These are phyloP conservation scores for Drosophila testacea DNA, from an alignment of 2,888 invertebrate genomes.

Conservation along the genomic window DNA sequence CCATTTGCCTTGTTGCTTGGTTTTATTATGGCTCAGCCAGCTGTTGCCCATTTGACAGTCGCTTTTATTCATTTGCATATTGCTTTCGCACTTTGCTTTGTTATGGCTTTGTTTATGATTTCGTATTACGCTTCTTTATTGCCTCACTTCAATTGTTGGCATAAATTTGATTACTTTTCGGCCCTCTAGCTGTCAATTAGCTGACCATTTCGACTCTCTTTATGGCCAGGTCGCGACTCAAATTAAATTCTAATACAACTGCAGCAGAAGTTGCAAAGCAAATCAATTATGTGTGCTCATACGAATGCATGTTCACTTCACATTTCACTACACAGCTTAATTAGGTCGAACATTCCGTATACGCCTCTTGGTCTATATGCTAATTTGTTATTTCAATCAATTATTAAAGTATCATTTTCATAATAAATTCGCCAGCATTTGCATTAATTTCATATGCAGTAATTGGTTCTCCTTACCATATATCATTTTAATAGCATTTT, in stretches of 20 bases:
- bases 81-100: conserved; percentile 65
- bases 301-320: conserved; percentile 3
- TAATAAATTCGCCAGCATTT: conserved; percentile 32
- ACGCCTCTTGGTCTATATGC: conserved; percentile 32
- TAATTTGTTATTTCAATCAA: conserved; percentile 43
- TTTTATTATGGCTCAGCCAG: conserved; percentile 50
- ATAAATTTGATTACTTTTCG: conserved; percentile 74
- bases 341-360: conserved; percentile 41
- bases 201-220: conserved; percentile 27
- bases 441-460: conserved; percentile 51
- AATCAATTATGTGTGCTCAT: conserved; percentile 36
- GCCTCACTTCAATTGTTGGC: conserved; percentile 67
- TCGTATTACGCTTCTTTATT: conserved; percentile 67
- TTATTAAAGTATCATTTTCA: conserved; percentile 55
- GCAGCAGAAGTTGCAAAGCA: conserved; percentile 4
- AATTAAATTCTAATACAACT: conserved; percentile 52
- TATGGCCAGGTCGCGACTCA: conserved; percentile 24
- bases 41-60: conserved; percentile 76
- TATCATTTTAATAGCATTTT: conserved; percentile 37
- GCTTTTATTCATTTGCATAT: conserved; percentile 78
- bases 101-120: conserved; percentile 76
- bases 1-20: conserved; percentile 46
- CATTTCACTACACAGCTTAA: conserved; percentile 14
- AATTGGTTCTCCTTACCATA: conserved; percentile 7
- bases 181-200: conserved; percentile 64